Base-by-base conservation (phyloP, 2,888 invertebrate genomes). In the Epirrhoe tristata region DNA sequence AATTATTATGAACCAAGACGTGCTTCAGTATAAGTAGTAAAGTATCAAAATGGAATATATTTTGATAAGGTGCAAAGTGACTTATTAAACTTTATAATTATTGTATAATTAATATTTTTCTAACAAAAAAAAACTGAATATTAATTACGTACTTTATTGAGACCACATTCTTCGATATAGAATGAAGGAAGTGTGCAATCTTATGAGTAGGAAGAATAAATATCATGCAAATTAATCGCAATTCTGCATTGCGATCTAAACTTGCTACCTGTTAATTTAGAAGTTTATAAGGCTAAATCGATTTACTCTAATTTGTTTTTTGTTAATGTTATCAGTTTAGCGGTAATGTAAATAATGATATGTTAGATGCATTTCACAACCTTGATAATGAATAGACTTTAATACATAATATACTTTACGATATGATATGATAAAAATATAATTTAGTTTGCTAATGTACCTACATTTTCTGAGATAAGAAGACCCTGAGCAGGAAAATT, bases 111-210 rank as follows among this genome's bases (percentile, higher is more conserved):
- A 50, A 62, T 43, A 61, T 46, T 53, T 16, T 58, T 60, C 46
- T 24, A 36, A 24, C 24, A 24, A 14, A 54, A 58, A 63, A 59
- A 61, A 51, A 10, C 39, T 16, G 43, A 59, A 63, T 14, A 60
- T 56, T 24, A 43, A 46, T 61, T 46, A 16, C 3, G 54, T 58
- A 52, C 39, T 43, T 59, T 53, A 61, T 66, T 51, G 24, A 51
- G 50, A 67, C 61, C 12, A 46, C 57, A 70, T 73, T 68, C 39
- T 63, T 46, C 14, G 56, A 43, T 43, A 43, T 60, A 32, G 58
- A 67, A 67, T 70, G 68, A 73, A 77, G 74, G 77, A 70, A 76
- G 73, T 76, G 59, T 74, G 70, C 53, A 72, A 71, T 63, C 73
- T 68, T 59, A 68, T 60, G 58, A 70, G 66, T 65, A 66, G 66